These are phyloP conservation scores for Pangasius macronema DNA, from an alignment of 2,797 vertebrate genomes.

Conservation along the genomic window DNA sequence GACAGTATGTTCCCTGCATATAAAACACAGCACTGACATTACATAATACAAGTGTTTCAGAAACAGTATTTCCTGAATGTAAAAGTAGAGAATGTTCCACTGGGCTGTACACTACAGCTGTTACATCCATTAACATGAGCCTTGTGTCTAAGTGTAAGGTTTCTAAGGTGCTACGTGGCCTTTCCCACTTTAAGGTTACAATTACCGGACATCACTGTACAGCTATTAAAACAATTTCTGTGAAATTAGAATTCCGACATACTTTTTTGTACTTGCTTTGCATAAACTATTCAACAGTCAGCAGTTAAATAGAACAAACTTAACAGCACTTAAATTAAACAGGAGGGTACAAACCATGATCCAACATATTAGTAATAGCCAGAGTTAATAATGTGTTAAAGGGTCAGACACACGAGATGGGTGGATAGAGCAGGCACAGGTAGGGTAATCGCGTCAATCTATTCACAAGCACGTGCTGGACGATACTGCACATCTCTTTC, in stretches of 20 bases:
- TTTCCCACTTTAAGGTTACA: background rate
- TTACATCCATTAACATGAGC: constrained; percentile 24
- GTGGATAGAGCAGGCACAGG: constrained; percentile 46
- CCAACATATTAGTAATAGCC: background rate
- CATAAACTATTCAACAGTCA: background rate
- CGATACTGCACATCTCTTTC: constrained; percentile 47
- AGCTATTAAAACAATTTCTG: background rate
- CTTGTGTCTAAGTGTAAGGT: constrained; percentile 28
- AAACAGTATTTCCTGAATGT: background rate
- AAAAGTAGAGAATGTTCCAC: constrained; percentile 19
- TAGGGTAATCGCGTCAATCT: constrained; percentile 35
- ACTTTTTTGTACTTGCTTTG: background rate
- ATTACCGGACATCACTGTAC: background rate
- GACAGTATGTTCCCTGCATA: background rate
- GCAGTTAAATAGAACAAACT: background rate
- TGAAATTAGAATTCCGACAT: background rate
- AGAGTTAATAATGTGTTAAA: constrained; percentile 10
- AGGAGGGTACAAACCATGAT: background rate
- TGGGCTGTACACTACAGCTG: constrained; percentile 16
- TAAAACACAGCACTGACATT: background rate
- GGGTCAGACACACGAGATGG: constrained; percentile 38
- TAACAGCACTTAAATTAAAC: background rate
- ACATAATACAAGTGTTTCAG: background rate
- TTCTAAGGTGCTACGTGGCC: constrained; percentile 20
- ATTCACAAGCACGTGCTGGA: constrained; percentile 47